Percentiles rank a stretch among this genome's conserved stretches.
Evolutionary conservation across 2,113 vertebrate species (phyloP).

Genomic region (Phocoena phocoena): DNA sequence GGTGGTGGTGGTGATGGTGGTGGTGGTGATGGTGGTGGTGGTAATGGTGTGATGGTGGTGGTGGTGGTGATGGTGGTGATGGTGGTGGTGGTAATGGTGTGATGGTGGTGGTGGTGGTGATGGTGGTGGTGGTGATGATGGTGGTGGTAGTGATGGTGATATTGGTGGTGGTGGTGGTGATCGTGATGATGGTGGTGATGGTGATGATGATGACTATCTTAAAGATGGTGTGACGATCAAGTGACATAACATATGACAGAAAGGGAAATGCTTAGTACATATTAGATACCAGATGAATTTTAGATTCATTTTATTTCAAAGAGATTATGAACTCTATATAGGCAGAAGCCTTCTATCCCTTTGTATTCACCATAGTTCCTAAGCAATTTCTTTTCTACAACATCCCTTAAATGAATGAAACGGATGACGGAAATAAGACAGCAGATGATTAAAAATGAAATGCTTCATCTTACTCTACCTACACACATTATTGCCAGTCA

Average conservation of each 20-base stretch:
- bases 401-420: neutral
- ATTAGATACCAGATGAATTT: neutral
- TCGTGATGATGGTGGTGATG: accelerated
- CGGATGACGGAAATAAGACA: neutral
- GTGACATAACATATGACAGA: neutral
- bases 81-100: no score
- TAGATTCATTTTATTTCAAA: neutral
- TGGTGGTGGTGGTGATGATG: neutral
- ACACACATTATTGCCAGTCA: neutral
- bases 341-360: neutral
- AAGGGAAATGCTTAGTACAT: neutral
- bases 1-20: accelerated
- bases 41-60: neutral
- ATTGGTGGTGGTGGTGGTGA: no score
- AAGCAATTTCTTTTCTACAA: neutral
- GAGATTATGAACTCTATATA: neutral
- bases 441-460: neutral
- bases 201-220: neutral
- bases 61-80: accelerated
- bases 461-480: neutral
- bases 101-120: accelerated
- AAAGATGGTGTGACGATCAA: neutral
- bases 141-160: neutral
- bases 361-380: no score
- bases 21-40: accelerated